Evolutionary conservation across 2,113 vertebrate species (phyloP).

Genomic region (Nymphicus hollandicus): DNA sequence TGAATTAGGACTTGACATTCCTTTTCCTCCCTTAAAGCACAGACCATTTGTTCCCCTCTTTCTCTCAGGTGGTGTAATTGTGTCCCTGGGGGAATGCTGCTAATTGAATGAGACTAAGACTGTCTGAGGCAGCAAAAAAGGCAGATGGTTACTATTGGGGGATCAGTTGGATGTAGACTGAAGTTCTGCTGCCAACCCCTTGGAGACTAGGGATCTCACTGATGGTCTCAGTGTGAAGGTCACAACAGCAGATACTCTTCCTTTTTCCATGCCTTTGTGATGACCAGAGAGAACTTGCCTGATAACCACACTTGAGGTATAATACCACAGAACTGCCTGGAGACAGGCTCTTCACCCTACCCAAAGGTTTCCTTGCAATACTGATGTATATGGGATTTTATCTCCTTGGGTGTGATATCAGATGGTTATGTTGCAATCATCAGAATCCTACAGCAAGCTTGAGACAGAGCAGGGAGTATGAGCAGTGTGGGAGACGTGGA

Average conservation of each 20-base stretch:
- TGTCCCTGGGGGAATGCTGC: not conserved
- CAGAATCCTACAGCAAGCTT: not conserved
- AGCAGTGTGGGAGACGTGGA: not conserved
- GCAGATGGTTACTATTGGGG: not conserved
- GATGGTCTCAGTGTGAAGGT: not conserved
- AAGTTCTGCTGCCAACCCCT: not conserved
- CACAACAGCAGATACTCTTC: not conserved
- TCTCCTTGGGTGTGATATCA: not conserved
- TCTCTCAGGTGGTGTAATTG: not conserved
- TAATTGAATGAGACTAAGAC: constrained; percentile 22
- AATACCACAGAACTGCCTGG: not conserved
- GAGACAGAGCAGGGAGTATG: not conserved
- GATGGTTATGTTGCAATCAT: not conserved
- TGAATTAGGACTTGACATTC: not conserved
- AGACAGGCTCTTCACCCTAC: not conserved
- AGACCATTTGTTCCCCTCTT: not conserved
- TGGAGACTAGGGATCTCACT: not conserved
- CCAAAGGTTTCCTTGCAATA: not conserved
- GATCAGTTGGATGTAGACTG: not conserved
- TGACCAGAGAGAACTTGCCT: not conserved
- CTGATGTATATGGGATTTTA: not conserved
- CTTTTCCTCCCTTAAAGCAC: not conserved
- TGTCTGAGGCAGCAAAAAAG: not conserved
- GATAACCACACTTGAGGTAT: not conserved
- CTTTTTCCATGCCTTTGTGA: not conserved